A percentile compares a stretch with the other conserved stretches of the same genome.
These are phyloP conservation scores for Loriculus beryllinus DNA, from an alignment of 2,797 vertebrate genomes.

Conservation along the genomic window DNA sequence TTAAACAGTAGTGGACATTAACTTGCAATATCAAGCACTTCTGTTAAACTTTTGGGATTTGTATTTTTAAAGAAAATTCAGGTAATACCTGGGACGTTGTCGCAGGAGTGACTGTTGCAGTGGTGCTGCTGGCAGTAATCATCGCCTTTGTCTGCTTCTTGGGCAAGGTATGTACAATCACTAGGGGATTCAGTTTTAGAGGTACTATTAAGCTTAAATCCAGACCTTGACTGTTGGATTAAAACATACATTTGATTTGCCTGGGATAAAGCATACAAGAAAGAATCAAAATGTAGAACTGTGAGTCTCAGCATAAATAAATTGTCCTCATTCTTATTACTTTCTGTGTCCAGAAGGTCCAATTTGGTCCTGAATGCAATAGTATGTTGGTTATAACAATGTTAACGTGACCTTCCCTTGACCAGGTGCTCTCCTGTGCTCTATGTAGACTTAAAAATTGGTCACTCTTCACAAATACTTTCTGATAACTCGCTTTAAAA, in stretches of 20 bases:
- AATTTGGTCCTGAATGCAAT: not conserved
- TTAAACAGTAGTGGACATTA: not conserved
- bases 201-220: not conserved
- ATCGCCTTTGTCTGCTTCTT: rapidly evolving
- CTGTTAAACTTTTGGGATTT: not conserved
- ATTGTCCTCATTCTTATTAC: not conserved
- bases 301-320: not conserved
- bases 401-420: not conserved
- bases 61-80: not conserved
- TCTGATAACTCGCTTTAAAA: not conserved
- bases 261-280: not conserved
- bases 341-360: not conserved
- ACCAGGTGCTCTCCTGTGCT: not conserved
- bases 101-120: rapidly evolving
- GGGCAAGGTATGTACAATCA: not conserved
- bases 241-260: not conserved
- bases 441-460: not conserved
- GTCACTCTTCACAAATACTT: not conserved
- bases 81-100: rapidly evolving
- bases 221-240: not conserved
- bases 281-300: not conserved
- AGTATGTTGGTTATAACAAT: not conserved
- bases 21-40: not conserved
- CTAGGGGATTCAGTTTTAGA: not conserved
- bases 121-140: rapidly evolving